phyloP scores from a whole-genome alignment of 2,113 vertebrate species.

The Solea senegalensis region DNA sequence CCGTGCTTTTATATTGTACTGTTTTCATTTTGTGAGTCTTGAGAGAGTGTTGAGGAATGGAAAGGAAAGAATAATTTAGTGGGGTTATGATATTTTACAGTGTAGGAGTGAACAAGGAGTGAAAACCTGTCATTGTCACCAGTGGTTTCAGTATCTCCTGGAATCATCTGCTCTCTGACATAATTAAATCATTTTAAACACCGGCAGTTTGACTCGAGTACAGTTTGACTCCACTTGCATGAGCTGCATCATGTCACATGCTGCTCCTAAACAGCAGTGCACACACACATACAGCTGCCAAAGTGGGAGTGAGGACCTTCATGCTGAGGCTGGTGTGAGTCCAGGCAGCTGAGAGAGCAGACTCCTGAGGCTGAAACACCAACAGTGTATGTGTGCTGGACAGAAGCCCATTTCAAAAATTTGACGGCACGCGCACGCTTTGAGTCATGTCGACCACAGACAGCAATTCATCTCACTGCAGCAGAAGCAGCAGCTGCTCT shows the following conservation, averaged over 20 bases:
- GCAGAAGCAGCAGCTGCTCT: conserved; percentile 11
- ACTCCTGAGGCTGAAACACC: conserved; percentile 17
- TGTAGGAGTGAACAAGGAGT: too few relatives aligned
- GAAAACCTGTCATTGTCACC: too few relatives aligned
- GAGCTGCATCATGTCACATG: not conserved
- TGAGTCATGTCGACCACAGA: conserved; percentile 49
- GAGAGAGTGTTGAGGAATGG: too few relatives aligned
- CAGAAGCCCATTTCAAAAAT: conserved; percentile 6
- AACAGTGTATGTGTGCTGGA: conserved; percentile 22
- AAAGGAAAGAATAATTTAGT: too few relatives aligned
- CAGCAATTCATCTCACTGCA: conserved; percentile 41
- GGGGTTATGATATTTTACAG: too few relatives aligned
- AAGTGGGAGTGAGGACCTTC: conserved; percentile 26
- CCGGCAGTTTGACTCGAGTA: not conserved
- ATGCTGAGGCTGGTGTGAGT: conserved; percentile 2
- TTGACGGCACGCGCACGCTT: conserved; percentile 45
- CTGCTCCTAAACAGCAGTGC: not conserved
- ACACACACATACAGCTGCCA: conserved; percentile 10
- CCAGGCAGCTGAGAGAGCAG: conserved; percentile 17
- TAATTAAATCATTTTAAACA: not conserved
- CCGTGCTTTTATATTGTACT: too few relatives aligned
- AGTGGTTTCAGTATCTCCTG: not conserved
- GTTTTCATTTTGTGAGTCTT: too few relatives aligned
- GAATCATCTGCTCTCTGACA: not conserved
- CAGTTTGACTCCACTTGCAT: not conserved